These are phyloP conservation scores for Macaria liturata DNA, from an alignment of 2,888 invertebrate genomes.

Conservation along the genomic window DNA sequence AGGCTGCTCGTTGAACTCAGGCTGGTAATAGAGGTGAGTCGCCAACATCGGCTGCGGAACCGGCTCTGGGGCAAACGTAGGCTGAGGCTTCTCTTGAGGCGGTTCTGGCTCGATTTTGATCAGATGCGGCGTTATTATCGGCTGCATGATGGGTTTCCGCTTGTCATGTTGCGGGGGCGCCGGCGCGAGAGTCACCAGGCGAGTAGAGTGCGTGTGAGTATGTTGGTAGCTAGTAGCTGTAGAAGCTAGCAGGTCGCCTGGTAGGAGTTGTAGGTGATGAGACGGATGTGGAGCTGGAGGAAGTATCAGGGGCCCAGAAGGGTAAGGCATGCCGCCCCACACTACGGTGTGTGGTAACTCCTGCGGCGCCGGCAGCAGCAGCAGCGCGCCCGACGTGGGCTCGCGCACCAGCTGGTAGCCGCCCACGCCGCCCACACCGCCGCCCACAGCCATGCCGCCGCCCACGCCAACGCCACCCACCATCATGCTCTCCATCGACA, in stretches of 20 bases:
- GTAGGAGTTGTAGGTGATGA: slow-evolving; percentile 86
- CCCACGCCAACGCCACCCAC: slow-evolving; percentile 83
- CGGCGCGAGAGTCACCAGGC: slow-evolving; percentile 86
- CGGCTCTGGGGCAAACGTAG: slow-evolving; percentile 73
- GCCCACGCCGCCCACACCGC: slow-evolving; percentile 85
- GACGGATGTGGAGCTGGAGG: slow-evolving; percentile 82
- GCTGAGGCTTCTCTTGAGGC: slow-evolving; percentile 70
- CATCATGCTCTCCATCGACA: slow-evolving; percentile 89
- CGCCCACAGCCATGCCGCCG: slow-evolving; percentile 84
- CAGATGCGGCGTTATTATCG: slow-evolving; percentile 76
- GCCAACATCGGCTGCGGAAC: slow-evolving; percentile 78
- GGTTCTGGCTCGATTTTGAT: slow-evolving; percentile 90
- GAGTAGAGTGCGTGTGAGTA: slow-evolving; percentile 87
- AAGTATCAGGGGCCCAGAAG: slow-evolving; percentile 67
- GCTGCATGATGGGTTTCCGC: slow-evolving; percentile 77
- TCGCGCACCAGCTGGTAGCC: slow-evolving; percentile 95
- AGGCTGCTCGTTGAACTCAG: slow-evolving; percentile 72
- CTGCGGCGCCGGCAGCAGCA: slow-evolving; percentile 89
- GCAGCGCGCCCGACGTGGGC: slow-evolving; percentile 91
- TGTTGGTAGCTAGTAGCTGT: slow-evolving; percentile 85
- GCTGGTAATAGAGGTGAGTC: slow-evolving; percentile 83
- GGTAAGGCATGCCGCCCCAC: slow-evolving; percentile 87
- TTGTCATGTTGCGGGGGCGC: slow-evolving; percentile 76
- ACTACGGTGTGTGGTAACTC: slow-evolving; percentile 89
- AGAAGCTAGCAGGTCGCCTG: slow-evolving; percentile 85